Evolutionary conservation across 1,140 invertebrate species (phyloP).

Genomic region (Heliconius eleuchia): DNA sequence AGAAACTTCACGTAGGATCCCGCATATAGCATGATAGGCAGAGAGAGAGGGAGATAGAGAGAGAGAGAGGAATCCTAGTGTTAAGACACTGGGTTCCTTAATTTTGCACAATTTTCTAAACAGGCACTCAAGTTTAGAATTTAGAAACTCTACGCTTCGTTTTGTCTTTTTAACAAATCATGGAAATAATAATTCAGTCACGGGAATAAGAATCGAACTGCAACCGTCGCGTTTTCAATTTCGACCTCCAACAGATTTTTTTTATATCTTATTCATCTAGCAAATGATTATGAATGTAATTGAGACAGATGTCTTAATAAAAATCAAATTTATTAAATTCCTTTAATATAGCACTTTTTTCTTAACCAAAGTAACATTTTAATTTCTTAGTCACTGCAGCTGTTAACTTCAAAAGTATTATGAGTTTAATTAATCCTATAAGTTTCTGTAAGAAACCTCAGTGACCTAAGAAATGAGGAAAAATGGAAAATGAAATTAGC

Average conservation of each 20-base stretch:
- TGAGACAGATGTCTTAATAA: neutral
- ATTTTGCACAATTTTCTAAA: neutral
- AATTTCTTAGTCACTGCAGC: conserved; percentile 13
- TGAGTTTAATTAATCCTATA: conserved; percentile 15
- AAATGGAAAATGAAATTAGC: neutral
- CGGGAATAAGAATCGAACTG: neutral
- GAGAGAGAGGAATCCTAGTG: neutral
- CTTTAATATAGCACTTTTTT: neutral
- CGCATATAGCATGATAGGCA: neutral
- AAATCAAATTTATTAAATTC: neutral
- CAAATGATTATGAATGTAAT: too few species aligned
- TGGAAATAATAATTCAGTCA: neutral
- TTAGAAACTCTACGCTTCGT: too few species aligned
- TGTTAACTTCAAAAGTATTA: conserved; percentile 14
- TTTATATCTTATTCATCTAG: too few species aligned
- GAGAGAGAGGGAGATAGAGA: too few species aligned
- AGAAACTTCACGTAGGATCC: neutral
- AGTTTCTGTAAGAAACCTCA: neutral
- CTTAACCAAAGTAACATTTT: neutral
- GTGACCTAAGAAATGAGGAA: neutral
- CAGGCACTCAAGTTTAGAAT: neutral
- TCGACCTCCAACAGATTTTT: too few species aligned
- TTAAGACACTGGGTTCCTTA: neutral
- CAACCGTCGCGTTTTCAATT: neutral
- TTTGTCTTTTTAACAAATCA: neutral